Evolutionary conservation across 1,140 invertebrate genomes (phyloP).

Genomic region (Phenacoccus solenopsis): DNA sequence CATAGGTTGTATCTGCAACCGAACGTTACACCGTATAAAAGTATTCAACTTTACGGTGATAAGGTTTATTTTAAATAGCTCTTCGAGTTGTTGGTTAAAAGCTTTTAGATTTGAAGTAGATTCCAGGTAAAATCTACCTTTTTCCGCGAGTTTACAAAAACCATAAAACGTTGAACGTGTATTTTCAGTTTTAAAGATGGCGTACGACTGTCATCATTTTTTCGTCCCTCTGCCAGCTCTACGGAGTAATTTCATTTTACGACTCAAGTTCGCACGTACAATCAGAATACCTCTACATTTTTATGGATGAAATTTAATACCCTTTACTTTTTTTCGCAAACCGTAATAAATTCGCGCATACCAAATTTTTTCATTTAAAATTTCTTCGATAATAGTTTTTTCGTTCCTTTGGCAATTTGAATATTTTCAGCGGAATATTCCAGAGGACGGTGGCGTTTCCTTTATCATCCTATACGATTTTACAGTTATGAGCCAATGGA

Average conservation of each 20-base stretch:
- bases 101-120: background rate
- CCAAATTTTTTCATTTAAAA: too few species aligned
- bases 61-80: background rate
- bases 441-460: too few species aligned
- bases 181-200: background rate
- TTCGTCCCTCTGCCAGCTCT: background rate
- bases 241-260: background rate
- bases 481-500: too few species aligned
- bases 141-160: background rate
- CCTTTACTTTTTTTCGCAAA: too few species aligned
- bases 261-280: background rate
- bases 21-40: background rate
- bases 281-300: too few species aligned
- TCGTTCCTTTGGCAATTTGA: too few species aligned
- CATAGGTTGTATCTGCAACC: background rate
- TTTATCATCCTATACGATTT: too few species aligned
- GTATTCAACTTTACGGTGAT: background rate
- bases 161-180: background rate
- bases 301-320: too few species aligned
- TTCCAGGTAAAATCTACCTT: background rate
- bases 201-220: background rate
- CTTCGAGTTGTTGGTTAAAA: background rate
- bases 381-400: too few species aligned
- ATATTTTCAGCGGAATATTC: too few species aligned
- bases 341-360: too few species aligned